These are phyloP conservation scores for Lathronympha strigana DNA, from an alignment of 2,888 invertebrate species.

Conservation along the genomic window DNA sequence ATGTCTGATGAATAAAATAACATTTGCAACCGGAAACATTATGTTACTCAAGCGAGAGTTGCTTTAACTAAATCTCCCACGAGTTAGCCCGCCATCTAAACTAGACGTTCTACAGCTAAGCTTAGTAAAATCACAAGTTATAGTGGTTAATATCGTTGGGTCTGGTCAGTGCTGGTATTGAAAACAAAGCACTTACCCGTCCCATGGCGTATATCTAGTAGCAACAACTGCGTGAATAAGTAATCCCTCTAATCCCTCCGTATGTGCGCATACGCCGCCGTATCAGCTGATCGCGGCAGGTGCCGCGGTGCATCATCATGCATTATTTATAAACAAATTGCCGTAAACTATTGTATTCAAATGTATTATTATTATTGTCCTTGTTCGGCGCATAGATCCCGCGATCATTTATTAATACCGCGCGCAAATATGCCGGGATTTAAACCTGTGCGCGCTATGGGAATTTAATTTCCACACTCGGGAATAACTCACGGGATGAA, in stretches of 20 bases:
- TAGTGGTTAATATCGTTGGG: neutral
- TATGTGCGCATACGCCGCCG: constrained; percentile 34
- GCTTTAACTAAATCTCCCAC: neutral
- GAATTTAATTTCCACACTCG: constrained; percentile 26
- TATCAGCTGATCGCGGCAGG: constrained; percentile 46
- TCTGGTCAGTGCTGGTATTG: neutral
- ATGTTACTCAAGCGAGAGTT: neutral
- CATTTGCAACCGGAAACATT: constrained; percentile 14
- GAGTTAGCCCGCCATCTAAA: neutral
- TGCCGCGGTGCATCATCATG: constrained; percentile 49
- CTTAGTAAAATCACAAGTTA: neutral
- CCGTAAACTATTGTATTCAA: constrained; percentile 59
- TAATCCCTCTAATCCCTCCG: constrained; percentile 7
- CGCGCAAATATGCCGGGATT: constrained; percentile 9
- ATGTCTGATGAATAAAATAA: constrained; percentile 6
- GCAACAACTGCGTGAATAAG: constrained; percentile 24
- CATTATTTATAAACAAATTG: constrained; percentile 53
- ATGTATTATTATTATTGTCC: constrained; percentile 44
- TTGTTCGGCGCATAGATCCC: constrained; percentile 32
- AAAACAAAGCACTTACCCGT: constrained; percentile 10
- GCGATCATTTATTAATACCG: constrained; percentile 32
- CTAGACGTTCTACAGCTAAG: neutral
- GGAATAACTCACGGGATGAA: constrained; percentile 21
- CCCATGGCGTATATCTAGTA: constrained; percentile 16
- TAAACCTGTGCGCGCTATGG: constrained; percentile 10